These are phyloP conservation scores for Tipula lateralis DNA, from an alignment of 2,888 invertebrate species.

Conservation along the genomic window DNA sequence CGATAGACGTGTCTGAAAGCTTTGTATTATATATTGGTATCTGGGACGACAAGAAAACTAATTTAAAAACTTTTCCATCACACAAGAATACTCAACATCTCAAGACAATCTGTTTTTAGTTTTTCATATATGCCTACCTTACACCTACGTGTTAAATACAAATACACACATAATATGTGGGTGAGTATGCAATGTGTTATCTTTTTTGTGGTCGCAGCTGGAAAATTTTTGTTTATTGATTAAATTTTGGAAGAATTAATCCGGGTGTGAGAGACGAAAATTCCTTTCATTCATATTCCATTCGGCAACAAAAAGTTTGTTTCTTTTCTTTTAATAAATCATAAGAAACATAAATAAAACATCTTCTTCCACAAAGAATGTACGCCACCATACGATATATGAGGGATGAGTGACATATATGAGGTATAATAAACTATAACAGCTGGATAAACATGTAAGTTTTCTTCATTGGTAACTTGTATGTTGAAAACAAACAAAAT, in stretches of 20 bases:
- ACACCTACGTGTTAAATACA: not conserved
- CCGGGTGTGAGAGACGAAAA: not conserved
- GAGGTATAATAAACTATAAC: not conserved
- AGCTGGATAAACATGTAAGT: conserved; percentile 19
- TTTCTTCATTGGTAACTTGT: not conserved
- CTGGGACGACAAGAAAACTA: too few species aligned
- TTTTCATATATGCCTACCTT: too few species aligned
- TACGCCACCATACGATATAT: not conserved
- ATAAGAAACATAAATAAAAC: conserved; percentile 2
- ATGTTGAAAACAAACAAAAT: not conserved
- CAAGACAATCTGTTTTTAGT: too few species aligned
- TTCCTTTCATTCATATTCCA: not conserved
- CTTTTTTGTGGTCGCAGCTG: not conserved
- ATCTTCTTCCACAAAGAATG: not conserved
- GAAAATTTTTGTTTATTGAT: not conserved
- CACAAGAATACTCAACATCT: too few species aligned
- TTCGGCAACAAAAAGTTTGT: not conserved
- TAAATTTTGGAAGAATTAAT: not conserved
- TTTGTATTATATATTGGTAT: too few species aligned
- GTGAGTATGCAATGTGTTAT: not conserved
- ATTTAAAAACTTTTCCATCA: too few species aligned
- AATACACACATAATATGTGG: too few species aligned
- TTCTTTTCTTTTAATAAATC: not conserved
- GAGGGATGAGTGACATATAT: not conserved
- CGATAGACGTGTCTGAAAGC: too few species aligned